Evolutionary conservation across 2,113 vertebrate species (phyloP).

Genomic region (Gnathonemus echidnorhynchus): DNA sequence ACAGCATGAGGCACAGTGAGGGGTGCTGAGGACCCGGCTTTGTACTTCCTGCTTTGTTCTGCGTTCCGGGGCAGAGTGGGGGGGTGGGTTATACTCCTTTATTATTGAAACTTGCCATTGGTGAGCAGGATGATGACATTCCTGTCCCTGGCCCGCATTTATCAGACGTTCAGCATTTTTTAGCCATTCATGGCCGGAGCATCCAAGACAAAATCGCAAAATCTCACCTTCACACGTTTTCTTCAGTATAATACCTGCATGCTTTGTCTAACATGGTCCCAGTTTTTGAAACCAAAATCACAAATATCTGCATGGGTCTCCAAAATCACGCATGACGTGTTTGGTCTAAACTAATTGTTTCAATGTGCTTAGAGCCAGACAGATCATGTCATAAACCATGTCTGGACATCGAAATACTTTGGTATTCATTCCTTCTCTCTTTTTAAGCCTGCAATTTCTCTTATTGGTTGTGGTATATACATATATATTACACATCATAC

Average conservation of each 20-base stretch:
- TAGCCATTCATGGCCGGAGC: conserved; percentile 16
- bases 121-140: conserved; percentile 28
- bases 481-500: not conserved
- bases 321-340: not conserved
- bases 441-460: not conserved
- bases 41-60: conserved; percentile 24
- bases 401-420: not conserved
- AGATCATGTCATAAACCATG: not conserved
- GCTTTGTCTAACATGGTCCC: not conserved
- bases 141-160: conserved; percentile 17
- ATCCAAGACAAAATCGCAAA: not conserved
- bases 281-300: not conserved
- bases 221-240: not conserved
- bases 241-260: not conserved
- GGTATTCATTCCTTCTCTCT: not conserved
- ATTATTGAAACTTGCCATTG: conserved; percentile 23
- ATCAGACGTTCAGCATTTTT: conserved; percentile 16
- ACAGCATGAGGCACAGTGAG: not conserved
- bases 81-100: conserved; percentile 9
- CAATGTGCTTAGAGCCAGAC: not conserved
- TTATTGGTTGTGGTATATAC: not conserved
- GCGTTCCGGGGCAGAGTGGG: conserved; percentile 20
- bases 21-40: not conserved
- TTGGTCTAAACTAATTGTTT: not conserved
- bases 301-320: not conserved